Conservation (phyloP, 1,140 invertebrate genomes). For the Colletes gigas region DNA sequence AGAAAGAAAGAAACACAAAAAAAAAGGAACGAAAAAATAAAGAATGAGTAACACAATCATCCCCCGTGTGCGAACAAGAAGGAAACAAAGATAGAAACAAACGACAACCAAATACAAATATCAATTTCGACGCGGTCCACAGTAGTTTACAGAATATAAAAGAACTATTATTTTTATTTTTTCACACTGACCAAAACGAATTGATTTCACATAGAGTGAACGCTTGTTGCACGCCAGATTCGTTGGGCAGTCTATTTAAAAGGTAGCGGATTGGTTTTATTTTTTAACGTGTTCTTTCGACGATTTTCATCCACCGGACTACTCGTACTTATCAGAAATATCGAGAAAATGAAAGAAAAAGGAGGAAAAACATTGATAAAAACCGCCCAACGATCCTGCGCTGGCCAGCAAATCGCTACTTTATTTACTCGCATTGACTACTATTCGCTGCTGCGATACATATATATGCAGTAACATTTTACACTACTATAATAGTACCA, state of each 20-base stretch:
- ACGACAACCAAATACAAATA: slow-evolving; percentile 71
- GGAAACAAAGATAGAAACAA: slow-evolving; percentile 44
- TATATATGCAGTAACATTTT: slow-evolving; percentile 54
- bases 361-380: neutral
- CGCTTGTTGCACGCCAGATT: slow-evolving; percentile 32
- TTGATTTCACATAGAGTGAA: slow-evolving; percentile 72
- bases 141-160: slow-evolving; percentile 72
- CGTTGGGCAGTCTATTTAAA: slow-evolving; percentile 18
- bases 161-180: slow-evolving; percentile 76
- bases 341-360: neutral
- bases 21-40: slow-evolving; percentile 67
- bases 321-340: slow-evolving; percentile 48
- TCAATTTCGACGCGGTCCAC: slow-evolving; percentile 74
- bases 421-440: slow-evolving; percentile 57
- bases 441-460: slow-evolving; percentile 55
- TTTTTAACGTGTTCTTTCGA: neutral
- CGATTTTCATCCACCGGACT: neutral
- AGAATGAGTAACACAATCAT: slow-evolving; percentile 42
- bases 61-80: neutral
- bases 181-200: slow-evolving; percentile 67
- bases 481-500: slow-evolving; percentile 61
- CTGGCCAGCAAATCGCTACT: slow-evolving; percentile 44
- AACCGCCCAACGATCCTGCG: slow-evolving; percentile 41
- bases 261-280: neutral
- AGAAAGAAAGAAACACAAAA: neutral